phyloP scores from a whole-genome alignment of 2,113 vertebrate genomes.

The Globicephala melas region DNA sequence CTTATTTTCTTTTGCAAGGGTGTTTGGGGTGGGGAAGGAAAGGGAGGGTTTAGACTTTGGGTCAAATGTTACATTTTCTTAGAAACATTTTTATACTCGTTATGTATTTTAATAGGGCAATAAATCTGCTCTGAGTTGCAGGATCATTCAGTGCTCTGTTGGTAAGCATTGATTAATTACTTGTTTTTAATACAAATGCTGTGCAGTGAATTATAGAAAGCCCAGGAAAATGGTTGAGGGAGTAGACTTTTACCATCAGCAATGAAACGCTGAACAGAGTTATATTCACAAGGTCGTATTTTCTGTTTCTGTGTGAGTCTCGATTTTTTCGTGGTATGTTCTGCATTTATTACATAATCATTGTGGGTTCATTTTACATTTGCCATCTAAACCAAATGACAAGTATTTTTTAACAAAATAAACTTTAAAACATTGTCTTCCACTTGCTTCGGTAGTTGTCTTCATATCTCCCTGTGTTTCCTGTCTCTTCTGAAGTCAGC shows the following conservation, averaged over 20 bases:
- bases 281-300: neutral
- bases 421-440: slow-evolving; percentile 70
- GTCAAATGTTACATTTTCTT: slow-evolving; percentile 77
- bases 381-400: slow-evolving; percentile 53
- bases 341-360: slow-evolving; percentile 73
- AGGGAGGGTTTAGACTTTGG: slow-evolving; percentile 72
- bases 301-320: slow-evolving; percentile 28
- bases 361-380: slow-evolving; percentile 69
- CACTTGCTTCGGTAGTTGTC: slow-evolving; percentile 61
- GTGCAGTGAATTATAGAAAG: slow-evolving; percentile 46
- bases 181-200: slow-evolving; percentile 47
- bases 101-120: slow-evolving; percentile 71
- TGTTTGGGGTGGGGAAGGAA: slow-evolving; percentile 64
- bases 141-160: slow-evolving; percentile 70
- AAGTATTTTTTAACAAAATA: slow-evolving; percentile 74
- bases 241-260: neutral
- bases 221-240: neutral
- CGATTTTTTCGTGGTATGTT: slow-evolving; percentile 46
- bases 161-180: slow-evolving; percentile 47
- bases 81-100: slow-evolving; percentile 76
- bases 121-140: slow-evolving; percentile 75
- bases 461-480: slow-evolving; percentile 35
- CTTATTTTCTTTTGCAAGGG: slow-evolving; percentile 61
- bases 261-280: neutral
- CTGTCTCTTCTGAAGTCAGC: slow-evolving; percentile 26